These are phyloP conservation scores for Protophormia terraenovae DNA, from an alignment of 2,888 invertebrate species.

Conservation along the genomic window DNA sequence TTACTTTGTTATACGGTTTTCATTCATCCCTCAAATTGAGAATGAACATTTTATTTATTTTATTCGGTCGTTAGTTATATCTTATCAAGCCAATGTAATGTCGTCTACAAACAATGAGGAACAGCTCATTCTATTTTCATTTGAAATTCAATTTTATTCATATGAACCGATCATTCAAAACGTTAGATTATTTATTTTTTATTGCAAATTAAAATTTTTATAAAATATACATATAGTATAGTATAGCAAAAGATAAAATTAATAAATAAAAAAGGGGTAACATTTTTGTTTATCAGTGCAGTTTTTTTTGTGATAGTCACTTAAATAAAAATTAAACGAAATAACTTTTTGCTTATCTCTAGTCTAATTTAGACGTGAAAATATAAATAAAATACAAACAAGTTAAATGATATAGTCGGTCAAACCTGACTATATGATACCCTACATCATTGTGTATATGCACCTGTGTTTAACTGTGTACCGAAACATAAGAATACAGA, in stretches of 20 bases:
- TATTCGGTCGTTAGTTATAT: background rate
- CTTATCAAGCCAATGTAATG: background rate
- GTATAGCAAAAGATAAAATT: too few species aligned
- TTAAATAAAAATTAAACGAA: background rate
- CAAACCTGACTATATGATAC: too few species aligned
- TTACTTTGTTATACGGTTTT: background rate
- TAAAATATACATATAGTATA: background rate
- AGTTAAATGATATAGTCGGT: background rate
- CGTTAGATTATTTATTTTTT: background rate
- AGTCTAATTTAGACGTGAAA: background rate
- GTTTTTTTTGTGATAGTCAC: background rate
- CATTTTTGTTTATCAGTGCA: background rate
- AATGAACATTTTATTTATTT: background rate
- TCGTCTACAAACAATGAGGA: background rate
- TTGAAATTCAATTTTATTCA: background rate
- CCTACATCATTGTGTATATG: too few species aligned
- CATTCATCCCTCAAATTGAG: background rate
- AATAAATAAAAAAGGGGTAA: too few species aligned
- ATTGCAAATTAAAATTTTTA: background rate
- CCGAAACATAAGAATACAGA: too few species aligned
- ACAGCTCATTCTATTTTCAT: constrained; percentile 4
- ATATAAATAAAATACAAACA: background rate
- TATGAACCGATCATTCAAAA: background rate
- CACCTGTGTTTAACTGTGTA: too few species aligned
- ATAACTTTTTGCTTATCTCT: background rate